Evolutionary conservation across 2,888 invertebrate species (phyloP).

Genomic region (Polydrusus tereticollis): DNA sequence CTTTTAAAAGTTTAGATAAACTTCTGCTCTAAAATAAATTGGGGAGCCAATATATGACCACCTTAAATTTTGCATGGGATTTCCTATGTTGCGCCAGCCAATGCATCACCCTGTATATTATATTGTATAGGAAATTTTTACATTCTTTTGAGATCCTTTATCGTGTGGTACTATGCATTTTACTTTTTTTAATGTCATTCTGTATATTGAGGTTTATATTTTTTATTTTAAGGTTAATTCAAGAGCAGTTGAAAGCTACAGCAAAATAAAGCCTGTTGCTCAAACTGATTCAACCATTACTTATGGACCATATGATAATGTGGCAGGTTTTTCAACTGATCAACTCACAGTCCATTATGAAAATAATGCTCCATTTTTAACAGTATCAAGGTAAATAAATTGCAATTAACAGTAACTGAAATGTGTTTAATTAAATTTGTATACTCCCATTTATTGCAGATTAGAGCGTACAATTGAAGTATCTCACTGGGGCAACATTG

Average conservation of each 20-base stretch:
- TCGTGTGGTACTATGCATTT: background rate
- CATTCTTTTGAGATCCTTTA: too few relatives aligned
- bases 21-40: too few relatives aligned
- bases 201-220: background rate
- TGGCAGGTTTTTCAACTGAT: constrained; percentile 72
- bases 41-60: too few relatives aligned
- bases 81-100: too few relatives aligned
- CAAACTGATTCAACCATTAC: constrained; percentile 84
- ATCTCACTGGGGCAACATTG: constrained; percentile 99
- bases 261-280: constrained; percentile 84
- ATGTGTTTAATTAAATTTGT: background rate
- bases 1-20: too few relatives aligned
- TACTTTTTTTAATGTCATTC: constrained; percentile 63
- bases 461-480: constrained; percentile 89
- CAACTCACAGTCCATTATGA: constrained; percentile 90
- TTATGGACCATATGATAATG: constrained; percentile 91
- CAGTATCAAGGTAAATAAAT: constrained; percentile 82
- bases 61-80: too few relatives aligned
- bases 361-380: constrained; percentile 95
- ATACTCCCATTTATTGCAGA: constrained; percentile 4
- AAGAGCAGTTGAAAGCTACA: constrained; percentile 84
- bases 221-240: constrained; percentile 64
- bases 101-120: too few relatives aligned
- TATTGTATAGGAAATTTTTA: too few relatives aligned
- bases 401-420: background rate